Percentiles rank a stretch among this genome's conserved stretches.
Evolutionary conservation across 1,140 invertebrate species (phyloP).

Genomic region (Drosophila lini): DNA sequence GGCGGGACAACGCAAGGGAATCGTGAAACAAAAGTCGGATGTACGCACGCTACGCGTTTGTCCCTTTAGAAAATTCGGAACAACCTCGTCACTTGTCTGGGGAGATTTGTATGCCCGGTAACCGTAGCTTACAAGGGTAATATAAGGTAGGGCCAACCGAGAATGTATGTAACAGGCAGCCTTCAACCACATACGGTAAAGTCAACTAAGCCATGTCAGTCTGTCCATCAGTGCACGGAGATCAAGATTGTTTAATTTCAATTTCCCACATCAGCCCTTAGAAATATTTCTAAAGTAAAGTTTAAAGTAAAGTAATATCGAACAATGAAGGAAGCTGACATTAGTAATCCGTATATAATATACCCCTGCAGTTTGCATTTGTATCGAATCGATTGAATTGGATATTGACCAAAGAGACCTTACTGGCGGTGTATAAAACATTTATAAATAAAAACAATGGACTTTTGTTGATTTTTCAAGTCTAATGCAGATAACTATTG

Average conservation of each 20-base stretch:
- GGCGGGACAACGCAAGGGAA: not conserved
- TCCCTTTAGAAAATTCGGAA: constrained; percentile 1
- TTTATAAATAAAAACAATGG: no score
- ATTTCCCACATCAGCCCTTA: no score
- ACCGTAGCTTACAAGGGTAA: not conserved
- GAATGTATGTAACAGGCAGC: not conserved
- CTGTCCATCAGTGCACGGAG: not conserved
- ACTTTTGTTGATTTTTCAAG: no score
- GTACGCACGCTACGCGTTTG: not conserved
- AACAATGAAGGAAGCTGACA: no score
- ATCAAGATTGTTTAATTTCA: not conserved
- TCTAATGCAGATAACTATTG: no score
- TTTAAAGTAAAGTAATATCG: no score
- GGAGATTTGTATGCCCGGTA: not conserved
- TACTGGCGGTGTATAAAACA: no score
- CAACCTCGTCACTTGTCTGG: not conserved
- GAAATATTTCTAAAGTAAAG: no score
- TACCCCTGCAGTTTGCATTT: no score
- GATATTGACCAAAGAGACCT: no score
- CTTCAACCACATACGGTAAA: not conserved
- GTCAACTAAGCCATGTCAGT: not conserved
- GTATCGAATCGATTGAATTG: no score
- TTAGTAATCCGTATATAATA: no score
- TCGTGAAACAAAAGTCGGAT: not conserved
- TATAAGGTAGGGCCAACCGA: not conserved